Evolutionary conservation across 1,140 invertebrate genomes (phyloP).

Genomic region (Steinernema khuongi): DNA sequence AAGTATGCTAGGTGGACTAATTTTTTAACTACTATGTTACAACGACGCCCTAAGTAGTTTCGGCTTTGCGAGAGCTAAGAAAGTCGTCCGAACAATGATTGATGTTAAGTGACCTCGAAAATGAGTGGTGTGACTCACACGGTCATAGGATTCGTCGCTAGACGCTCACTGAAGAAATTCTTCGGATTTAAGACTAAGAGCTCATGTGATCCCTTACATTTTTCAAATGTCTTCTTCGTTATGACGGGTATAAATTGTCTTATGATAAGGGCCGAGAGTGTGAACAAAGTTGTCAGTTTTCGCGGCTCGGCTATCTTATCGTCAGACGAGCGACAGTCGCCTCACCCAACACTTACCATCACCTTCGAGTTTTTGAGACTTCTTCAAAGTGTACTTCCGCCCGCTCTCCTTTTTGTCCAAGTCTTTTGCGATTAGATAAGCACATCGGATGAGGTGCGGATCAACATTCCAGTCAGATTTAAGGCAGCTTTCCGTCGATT

Average conservation of each 20-base stretch:
- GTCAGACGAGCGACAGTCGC: neutral
- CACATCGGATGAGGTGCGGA: neutral
- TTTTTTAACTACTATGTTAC: too few species aligned
- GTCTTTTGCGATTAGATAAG: neutral
- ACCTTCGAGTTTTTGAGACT: neutral
- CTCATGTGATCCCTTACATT: neutral
- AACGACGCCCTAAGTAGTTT: too few species aligned
- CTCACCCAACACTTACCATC: neutral
- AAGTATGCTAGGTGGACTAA: too few species aligned
- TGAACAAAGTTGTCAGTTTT: constrained; percentile 11
- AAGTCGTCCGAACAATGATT: too few species aligned
- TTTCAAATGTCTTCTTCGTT: constrained; percentile 8
- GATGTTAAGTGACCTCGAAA: too few species aligned
- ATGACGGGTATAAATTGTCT: neutral
- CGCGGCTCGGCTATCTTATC: neutral
- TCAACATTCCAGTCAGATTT: neutral
- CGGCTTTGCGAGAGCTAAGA: too few species aligned
- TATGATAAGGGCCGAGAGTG: neutral
- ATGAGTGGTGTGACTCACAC: too few species aligned
- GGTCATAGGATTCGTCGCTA: neutral
- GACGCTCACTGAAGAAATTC: neutral
- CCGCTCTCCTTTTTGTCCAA: neutral
- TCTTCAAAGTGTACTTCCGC: neutral
- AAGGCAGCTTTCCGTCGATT: neutral
- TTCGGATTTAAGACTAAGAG: neutral